Percentiles rank a stretch among this genome's conserved stretches.
Conservation (phyloP, 2,113 vertebrate genomes). For the Thalassoma bifasciatum region DNA sequence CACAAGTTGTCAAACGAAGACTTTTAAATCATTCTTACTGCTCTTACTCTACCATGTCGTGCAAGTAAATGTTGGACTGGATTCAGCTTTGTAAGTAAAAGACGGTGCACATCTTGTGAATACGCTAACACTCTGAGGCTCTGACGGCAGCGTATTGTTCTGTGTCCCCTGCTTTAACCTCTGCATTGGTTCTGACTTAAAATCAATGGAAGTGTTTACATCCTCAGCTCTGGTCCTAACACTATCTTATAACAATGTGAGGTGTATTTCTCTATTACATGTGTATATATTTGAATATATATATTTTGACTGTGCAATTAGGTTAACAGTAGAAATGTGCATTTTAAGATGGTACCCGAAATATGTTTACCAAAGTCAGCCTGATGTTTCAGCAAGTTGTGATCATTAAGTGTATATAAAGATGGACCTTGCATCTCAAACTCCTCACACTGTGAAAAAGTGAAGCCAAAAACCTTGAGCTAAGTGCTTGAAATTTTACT, state of each 20-base stretch:
- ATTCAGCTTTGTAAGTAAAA: slow-evolving; percentile 19
- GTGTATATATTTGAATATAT: slow-evolving; percentile 31
- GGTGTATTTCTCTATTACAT: slow-evolving; percentile 35
- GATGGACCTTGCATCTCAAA: too few relatives aligned
- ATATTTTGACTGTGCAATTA: slow-evolving; percentile 44
- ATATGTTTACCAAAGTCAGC: slow-evolving; percentile 36
- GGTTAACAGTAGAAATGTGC: slow-evolving; percentile 34
- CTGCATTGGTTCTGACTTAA: slow-evolving; percentile 8
- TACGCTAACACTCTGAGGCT: slow-evolving; percentile 17
- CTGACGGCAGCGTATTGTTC: slow-evolving; percentile 23
- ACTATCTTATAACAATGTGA: slow-evolving; percentile 36
- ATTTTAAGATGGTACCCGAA: slow-evolving; percentile 18
- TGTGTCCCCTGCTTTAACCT: slow-evolving; percentile 28
- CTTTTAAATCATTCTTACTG: slow-evolving; percentile 6
- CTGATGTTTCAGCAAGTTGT: neutral
- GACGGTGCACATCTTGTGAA: slow-evolving; percentile 22
- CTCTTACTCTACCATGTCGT: slow-evolving; percentile 2
- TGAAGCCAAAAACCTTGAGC: too few relatives aligned
- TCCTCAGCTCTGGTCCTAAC: slow-evolving; percentile 25
- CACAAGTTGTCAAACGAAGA: neutral
- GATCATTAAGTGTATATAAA: too few relatives aligned
- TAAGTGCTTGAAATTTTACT: too few relatives aligned
- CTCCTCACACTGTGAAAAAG: too few relatives aligned
- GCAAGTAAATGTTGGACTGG: slow-evolving; percentile 17
- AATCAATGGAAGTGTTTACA: slow-evolving; percentile 24